Percentiles rank a stretch among this genome's conserved stretches.
phyloP scores from a whole-genome alignment of 1,140 invertebrate species.

The Thalassaphorura encarpata region DNA sequence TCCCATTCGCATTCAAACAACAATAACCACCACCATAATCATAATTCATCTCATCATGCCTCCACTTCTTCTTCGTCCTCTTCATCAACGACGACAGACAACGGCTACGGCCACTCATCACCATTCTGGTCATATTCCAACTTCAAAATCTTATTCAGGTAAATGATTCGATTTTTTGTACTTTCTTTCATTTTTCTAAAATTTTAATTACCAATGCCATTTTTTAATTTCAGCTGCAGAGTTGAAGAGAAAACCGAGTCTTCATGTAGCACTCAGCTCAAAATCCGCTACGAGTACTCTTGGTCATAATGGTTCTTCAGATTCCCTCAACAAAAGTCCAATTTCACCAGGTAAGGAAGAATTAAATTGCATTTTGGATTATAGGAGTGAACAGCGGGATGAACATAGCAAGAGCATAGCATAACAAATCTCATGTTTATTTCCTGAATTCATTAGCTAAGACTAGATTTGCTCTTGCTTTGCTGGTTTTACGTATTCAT shows the following conservation, averaged over 20 bases:
- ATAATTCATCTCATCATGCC: too few species aligned
- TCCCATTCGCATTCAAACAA: too few species aligned
- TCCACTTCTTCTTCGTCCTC: too few species aligned
- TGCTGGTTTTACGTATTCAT: neutral
- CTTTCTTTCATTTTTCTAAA: too few species aligned
- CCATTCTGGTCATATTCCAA: too few species aligned
- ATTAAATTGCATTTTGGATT: neutral
- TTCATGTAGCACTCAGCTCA: constrained; percentile 27
- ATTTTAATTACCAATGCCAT: neutral
- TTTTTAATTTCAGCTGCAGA: constrained; percentile 12
- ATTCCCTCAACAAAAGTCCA: constrained; percentile 34
- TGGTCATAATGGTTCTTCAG: constrained; percentile 33
- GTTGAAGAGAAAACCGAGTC: constrained; percentile 29
- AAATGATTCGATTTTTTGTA: too few species aligned
- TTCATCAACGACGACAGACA: too few species aligned
- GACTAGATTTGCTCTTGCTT: neutral
- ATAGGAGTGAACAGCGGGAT: neutral
- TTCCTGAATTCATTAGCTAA: neutral
- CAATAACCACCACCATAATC: too few species aligned
- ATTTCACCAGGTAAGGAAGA: constrained; percentile 31
- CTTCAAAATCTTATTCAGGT: too few species aligned
- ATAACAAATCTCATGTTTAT: too few species aligned
- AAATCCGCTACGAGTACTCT: constrained; percentile 27
- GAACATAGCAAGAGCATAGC: too few species aligned
- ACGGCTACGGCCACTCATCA: too few species aligned